A percentile compares a stretch with the other conserved stretches of the same genome.
phyloP scores from a whole-genome alignment of 1,140 invertebrate genomes.

The Sarcophaga bullata region DNA sequence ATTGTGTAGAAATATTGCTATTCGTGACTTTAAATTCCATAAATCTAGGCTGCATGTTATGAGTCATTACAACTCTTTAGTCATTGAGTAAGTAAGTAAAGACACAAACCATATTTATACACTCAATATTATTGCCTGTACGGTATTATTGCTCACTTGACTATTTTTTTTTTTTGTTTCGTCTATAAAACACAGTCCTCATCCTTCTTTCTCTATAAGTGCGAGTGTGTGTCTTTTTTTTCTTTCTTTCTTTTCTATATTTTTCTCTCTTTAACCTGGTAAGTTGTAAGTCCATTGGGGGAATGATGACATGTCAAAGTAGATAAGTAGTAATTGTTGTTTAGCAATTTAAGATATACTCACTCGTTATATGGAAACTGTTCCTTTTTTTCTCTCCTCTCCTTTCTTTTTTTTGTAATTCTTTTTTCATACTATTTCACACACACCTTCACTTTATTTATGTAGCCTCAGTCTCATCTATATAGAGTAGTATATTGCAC shows the following conservation, averaged over 20 bases:
- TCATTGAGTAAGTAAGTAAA: too few species aligned
- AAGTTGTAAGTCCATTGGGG: background rate
- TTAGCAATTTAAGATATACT: background rate
- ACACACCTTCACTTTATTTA: too few species aligned
- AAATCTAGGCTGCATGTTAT: too few species aligned
- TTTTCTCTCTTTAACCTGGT: background rate
- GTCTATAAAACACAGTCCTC: background rate
- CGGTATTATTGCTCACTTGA: slow-evolving; percentile 10
- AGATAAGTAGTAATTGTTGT: slow-evolving; percentile 26
- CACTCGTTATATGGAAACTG: background rate
- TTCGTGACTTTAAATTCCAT: too few species aligned
- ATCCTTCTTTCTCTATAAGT: background rate
- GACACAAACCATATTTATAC: too few species aligned
- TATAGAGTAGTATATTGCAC: too few species aligned
- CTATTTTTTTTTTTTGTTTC: background rate
- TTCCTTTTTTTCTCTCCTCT: background rate
- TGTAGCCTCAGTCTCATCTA: too few species aligned
- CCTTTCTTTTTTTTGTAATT: too few species aligned
- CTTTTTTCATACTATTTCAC: background rate
- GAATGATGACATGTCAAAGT: slow-evolving; percentile 21
- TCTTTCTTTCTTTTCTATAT: background rate
- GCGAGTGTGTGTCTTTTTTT: too few species aligned
- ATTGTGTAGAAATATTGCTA: too few species aligned
- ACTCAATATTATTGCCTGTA: background rate
- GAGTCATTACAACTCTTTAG: too few species aligned